Percentiles rank a stretch among this genome's conserved stretches.
Conservation (phyloP, 2,797 vertebrate species). For the Sylvia borin region DNA sequence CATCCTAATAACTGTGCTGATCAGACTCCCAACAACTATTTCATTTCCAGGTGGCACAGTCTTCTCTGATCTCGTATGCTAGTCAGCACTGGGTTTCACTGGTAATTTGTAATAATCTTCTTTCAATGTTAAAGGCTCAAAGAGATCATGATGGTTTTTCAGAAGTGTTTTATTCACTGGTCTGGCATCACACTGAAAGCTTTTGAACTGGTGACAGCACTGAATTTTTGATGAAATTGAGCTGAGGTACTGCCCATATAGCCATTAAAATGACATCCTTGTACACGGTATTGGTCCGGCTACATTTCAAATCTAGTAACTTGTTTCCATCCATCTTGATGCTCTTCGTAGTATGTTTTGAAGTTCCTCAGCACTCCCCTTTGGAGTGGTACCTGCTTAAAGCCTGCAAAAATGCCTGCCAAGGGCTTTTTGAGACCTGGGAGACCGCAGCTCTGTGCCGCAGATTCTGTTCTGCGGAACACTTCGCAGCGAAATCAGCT, state of each 20-base stretch:
- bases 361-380: neutral
- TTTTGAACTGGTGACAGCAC: neutral
- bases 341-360: neutral
- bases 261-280: neutral
- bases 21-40: neutral
- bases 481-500: neutral
- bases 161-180: neutral
- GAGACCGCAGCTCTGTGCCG: rapidly evolving
- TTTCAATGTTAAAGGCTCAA: neutral
- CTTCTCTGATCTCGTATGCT: neutral
- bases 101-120: neutral
- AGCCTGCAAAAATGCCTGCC: neutral
- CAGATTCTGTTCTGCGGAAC: neutral
- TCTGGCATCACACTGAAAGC: neutral
- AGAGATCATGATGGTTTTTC: neutral
- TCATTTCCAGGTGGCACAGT: neutral
- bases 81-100: neutral
- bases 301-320: neutral
- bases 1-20: neutral
- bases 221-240: neutral
- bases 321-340: neutral
- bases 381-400: neutral
- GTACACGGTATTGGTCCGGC: neutral
- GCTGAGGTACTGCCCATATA: rapidly evolving
- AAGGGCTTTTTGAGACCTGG: neutral